Conservation (phyloP, 1,140 invertebrate species). For the Euura lappo region DNA sequence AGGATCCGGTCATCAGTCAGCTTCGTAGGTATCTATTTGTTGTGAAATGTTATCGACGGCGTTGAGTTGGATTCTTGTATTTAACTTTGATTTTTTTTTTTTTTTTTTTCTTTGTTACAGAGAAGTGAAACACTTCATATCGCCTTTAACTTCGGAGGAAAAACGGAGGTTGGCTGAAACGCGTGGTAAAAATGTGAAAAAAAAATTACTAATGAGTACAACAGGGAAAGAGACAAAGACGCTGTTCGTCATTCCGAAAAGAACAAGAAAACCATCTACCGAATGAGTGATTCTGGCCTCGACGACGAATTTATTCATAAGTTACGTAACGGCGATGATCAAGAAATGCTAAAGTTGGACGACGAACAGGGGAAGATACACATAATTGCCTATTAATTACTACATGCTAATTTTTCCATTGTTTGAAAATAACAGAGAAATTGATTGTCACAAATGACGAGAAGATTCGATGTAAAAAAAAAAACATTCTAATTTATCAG, state of each 20-base stretch:
- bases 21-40: constrained; percentile 38
- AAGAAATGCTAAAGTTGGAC: not conserved
- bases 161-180: not conserved
- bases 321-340: not conserved
- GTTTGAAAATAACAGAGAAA: too few species aligned
- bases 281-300: not conserved
- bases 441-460: too few species aligned
- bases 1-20: constrained; percentile 22
- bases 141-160: constrained; percentile 19
- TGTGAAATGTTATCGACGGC: constrained; percentile 16
- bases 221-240: constrained; percentile 16
- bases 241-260: constrained; percentile 31
- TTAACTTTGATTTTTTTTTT: not conserved
- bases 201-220: constrained; percentile 9
- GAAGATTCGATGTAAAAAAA: too few species aligned
- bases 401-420: too few species aligned
- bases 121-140: constrained; percentile 28
- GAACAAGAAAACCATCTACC: constrained; percentile 21
- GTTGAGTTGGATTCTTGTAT: constrained; percentile 8
- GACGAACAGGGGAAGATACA: not conserved
- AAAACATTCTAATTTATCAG: not conserved
- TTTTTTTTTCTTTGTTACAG: constrained; percentile 20
- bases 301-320: not conserved
- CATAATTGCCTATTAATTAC: not conserved
- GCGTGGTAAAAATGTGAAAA: not conserved